A percentile compares a stretch with the other conserved stretches of the same genome.
Evolutionary conservation across 2,888 invertebrate genomes (phyloP).

Genomic region (Agrochola circellaris): DNA sequence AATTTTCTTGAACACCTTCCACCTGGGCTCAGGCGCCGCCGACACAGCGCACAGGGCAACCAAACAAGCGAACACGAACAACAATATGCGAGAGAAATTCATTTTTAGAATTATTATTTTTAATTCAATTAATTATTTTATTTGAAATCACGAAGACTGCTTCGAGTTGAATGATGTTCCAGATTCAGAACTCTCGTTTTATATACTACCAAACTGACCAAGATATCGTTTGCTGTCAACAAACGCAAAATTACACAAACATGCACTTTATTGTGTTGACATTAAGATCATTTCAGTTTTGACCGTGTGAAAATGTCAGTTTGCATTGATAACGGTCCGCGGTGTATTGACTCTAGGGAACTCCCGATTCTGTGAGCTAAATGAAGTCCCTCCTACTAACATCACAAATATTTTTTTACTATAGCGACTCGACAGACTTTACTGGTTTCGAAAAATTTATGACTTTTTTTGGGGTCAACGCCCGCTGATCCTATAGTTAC

Average conservation of each 20-base stretch:
- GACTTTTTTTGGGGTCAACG: background rate
- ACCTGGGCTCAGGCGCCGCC: conserved; percentile 76
- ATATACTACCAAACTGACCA: conserved; percentile 35
- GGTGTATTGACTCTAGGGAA: conserved; percentile 43
- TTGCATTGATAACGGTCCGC: conserved; percentile 38
- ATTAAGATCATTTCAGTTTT: conserved; percentile 10
- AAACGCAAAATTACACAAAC: conserved; percentile 11
- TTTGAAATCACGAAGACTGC: conserved; percentile 17
- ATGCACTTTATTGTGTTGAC: background rate
- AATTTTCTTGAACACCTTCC: conserved; percentile 80
- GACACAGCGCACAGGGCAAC: conserved; percentile 73
- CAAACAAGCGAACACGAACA: conserved; percentile 76
- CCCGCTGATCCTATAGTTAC: background rate
- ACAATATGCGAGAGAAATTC: conserved; percentile 77
- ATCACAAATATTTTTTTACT: too few relatives aligned
- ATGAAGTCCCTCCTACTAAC: conserved; percentile 9
- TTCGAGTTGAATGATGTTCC: conserved; percentile 55
- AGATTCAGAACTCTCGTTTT: conserved; percentile 27
- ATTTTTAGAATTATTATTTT: conserved; percentile 65
- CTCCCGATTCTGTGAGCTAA: conserved; percentile 32
- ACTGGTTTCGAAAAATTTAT: background rate
- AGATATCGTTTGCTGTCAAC: background rate
- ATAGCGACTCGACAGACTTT: background rate
- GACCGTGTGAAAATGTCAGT: conserved; percentile 8
- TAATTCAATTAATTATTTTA: conserved; percentile 10